These are phyloP conservation scores for Xiphophorus birchmanni DNA, from an alignment of 2,797 vertebrate genomes.

Conservation along the genomic window DNA sequence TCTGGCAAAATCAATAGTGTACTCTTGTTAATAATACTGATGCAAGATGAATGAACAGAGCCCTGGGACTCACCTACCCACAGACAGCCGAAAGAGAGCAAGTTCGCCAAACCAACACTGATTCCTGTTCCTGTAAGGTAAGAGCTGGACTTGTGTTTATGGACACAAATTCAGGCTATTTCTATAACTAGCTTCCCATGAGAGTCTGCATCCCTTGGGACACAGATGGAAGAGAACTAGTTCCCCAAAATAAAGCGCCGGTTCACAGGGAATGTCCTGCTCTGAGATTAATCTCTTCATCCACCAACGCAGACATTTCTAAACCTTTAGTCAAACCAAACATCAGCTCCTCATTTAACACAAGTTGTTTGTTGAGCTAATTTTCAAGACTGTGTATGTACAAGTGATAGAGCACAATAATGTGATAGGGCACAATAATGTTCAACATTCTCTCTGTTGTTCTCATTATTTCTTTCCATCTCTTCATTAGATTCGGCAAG, in stretches of 20 bases:
- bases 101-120: not conserved
- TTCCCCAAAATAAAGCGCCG: constrained; percentile 48
- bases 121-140: not conserved
- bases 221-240: constrained; percentile 49
- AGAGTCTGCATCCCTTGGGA: constrained; percentile 43
- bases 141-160: constrained; percentile 35
- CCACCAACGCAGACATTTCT: constrained; percentile 38
- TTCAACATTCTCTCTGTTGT: constrained; percentile 7
- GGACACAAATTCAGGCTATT: constrained; percentile 47
- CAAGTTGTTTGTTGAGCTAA: constrained; percentile 28
- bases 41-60: constrained; percentile 32
- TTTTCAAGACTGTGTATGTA: constrained; percentile 2
- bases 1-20: constrained; percentile 54
- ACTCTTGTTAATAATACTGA: constrained; percentile 57
- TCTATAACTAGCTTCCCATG: constrained; percentile 50
- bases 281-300: constrained; percentile 50
- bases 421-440: constrained; percentile 3
- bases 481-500: constrained; percentile 56
- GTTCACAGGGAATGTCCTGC: constrained; percentile 30
- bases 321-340: constrained; percentile 40
- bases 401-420: constrained; percentile 5
- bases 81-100: constrained; percentile 1
- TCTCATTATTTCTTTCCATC: constrained; percentile 36
- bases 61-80: constrained; percentile 14
- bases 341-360: constrained; percentile 45